Conservation (phyloP, 1,140 invertebrate genomes). For the Ganaspis sp. region DNA sequence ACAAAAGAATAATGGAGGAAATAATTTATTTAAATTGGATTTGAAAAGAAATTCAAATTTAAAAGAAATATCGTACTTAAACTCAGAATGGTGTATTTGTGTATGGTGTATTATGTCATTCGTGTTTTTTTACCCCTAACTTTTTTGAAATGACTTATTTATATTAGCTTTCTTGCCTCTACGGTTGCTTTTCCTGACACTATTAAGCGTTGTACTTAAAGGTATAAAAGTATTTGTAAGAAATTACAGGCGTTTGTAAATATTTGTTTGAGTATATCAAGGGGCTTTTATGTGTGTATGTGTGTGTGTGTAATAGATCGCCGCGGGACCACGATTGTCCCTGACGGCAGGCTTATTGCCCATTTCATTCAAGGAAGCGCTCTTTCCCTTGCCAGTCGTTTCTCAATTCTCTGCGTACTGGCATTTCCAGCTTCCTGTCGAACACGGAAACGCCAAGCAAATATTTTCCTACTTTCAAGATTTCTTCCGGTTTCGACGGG, state of each 20-base stretch:
- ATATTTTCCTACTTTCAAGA: background rate
- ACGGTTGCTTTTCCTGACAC: background rate
- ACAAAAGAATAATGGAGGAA: too few relatives aligned
- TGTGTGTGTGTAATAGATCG: conserved; percentile 43
- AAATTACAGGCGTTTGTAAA: background rate
- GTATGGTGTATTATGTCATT: too few relatives aligned
- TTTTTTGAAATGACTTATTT: too few relatives aligned
- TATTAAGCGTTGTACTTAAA: background rate
- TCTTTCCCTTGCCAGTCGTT: conserved; percentile 23
- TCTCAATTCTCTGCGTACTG: background rate
- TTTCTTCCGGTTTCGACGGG: conserved; percentile 11
- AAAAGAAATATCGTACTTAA: too few relatives aligned
- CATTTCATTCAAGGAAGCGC: conserved; percentile 12
- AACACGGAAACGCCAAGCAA: background rate
- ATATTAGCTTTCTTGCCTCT: conserved; percentile 49
- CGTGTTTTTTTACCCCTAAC: too few relatives aligned
- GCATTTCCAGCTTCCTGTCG: conserved; percentile 24
- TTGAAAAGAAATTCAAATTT: too few relatives aligned
- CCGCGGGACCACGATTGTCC: conserved; percentile 42
- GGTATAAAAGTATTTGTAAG: background rate
- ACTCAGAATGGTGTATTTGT: too few relatives aligned
- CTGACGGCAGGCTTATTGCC: conserved; percentile 49
- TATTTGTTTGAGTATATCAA: conserved; percentile 9
- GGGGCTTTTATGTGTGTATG: background rate
- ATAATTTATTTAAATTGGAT: too few relatives aligned